These are phyloP conservation scores for Ormia ochracea DNA, from an alignment of 2,888 invertebrate genomes.

Conservation along the genomic window DNA sequence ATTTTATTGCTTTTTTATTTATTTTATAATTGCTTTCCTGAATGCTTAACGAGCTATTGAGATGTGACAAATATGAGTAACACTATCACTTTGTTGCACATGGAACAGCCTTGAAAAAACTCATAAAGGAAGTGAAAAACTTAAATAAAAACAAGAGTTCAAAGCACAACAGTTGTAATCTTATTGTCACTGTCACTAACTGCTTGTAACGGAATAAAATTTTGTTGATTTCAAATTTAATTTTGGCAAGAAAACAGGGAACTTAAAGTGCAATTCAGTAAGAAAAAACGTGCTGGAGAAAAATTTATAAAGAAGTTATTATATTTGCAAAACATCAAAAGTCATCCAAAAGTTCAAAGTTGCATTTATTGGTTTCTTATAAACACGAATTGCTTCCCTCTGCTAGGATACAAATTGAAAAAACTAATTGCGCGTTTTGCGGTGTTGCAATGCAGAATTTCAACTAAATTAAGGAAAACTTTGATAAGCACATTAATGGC, in stretches of 20 bases:
- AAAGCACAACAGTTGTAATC: constrained; percentile 57
- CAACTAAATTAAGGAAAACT: too few species aligned
- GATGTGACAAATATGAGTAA: not conserved
- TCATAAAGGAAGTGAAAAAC: constrained; percentile 54
- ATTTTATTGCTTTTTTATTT: too few species aligned
- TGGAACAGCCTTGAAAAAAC: not conserved
- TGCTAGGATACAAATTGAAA: too few species aligned
- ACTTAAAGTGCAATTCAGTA: constrained; percentile 15
- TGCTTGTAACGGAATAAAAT: constrained; percentile 14
- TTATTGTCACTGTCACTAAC: constrained; percentile 53
- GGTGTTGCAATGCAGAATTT: too few species aligned
- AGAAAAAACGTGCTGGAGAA: not conserved
- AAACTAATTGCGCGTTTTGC: too few species aligned
- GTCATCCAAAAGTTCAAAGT: constrained; percentile 30
- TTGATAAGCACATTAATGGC: too few species aligned
- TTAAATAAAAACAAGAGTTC: constrained; percentile 7
- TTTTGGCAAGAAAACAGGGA: not conserved
- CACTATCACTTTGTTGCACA: not conserved
- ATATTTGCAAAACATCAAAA: constrained; percentile 20
- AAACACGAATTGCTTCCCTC: not conserved
- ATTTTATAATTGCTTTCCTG: too few species aligned
- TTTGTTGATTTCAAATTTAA: constrained; percentile 35
- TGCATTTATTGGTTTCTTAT: constrained; percentile 31
- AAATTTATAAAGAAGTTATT: constrained; percentile 5
- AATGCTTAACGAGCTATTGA: too few species aligned